These are phyloP conservation scores for Panzeria rudis DNA, from an alignment of 2,888 invertebrate genomes.

Conservation along the genomic window DNA sequence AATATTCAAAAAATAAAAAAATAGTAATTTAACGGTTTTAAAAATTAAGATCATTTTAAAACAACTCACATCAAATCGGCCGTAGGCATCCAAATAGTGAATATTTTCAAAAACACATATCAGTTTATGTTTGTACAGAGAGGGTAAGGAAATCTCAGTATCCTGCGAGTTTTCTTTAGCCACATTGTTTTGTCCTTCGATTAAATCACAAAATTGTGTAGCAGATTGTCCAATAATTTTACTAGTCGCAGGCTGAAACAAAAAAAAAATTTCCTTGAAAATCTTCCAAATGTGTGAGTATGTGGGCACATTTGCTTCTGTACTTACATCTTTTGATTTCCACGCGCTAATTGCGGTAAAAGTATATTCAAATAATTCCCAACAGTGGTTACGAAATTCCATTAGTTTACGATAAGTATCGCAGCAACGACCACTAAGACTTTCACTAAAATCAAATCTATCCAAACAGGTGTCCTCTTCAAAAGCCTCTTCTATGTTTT, in stretches of 20 bases:
- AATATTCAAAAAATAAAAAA: no score
- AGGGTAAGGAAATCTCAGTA: slow-evolving; percentile 42
- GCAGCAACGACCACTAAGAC: slow-evolving; percentile 74
- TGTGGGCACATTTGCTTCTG: neutral
- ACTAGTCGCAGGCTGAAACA: slow-evolving; percentile 42
- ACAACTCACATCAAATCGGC: slow-evolving; percentile 76
- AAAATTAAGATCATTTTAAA: neutral
- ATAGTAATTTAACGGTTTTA: no score
- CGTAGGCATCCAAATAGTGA: slow-evolving; percentile 77
- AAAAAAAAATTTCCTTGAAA: neutral
- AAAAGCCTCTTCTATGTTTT: slow-evolving; percentile 63
- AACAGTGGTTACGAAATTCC: slow-evolving; percentile 31
- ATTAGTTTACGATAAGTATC: slow-evolving; percentile 75
- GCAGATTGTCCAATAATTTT: slow-evolving; percentile 72
- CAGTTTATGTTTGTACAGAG: slow-evolving; percentile 69
- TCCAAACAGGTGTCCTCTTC: slow-evolving; percentile 59
- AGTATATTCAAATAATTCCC: slow-evolving; percentile 45
- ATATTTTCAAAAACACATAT: slow-evolving; percentile 75
- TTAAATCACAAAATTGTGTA: slow-evolving; percentile 73
- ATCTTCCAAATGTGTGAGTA: no score
- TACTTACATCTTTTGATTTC: slow-evolving; percentile 48
- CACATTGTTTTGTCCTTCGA: neutral
- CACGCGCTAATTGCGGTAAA: slow-evolving; percentile 25
- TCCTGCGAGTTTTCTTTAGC: slow-evolving; percentile 57
- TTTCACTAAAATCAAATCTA: slow-evolving; percentile 60